phyloP scores from a whole-genome alignment of 2,113 vertebrate species.

The Brienomyrus brachyistius region DNA sequence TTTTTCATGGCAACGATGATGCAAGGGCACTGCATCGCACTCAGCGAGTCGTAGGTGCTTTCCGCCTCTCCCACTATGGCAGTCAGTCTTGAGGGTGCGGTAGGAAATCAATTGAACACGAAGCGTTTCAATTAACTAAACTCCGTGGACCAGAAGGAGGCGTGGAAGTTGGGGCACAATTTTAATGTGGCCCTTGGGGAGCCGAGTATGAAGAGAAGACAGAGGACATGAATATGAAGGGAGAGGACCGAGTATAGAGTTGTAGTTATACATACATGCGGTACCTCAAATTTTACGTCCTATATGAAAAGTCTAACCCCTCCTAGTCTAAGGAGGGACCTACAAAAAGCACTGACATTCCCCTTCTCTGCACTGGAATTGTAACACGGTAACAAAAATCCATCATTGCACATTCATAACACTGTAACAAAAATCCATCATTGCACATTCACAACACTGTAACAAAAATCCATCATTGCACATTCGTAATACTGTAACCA shows the following conservation, averaged over 20 bases:
- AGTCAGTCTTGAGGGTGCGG: neutral
- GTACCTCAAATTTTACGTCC: neutral
- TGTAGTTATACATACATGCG: neutral
- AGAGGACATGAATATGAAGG: too few relatives aligned
- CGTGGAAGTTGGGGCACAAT: neutral
- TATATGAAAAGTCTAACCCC: neutral
- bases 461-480: neutral
- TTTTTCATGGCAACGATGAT: neutral
- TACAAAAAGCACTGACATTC: neutral
- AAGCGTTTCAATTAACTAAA: neutral
- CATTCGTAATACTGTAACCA: neutral
- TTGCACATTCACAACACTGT: neutral
- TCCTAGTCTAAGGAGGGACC: neutral
- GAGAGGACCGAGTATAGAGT: neutral
- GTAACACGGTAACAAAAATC: neutral
- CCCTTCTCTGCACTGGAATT: neutral
- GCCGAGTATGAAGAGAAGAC: neutral
- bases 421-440: neutral
- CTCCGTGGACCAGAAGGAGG: neutral
- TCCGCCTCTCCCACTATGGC: constrained; percentile 11
- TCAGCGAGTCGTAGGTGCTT: constrained; percentile 19
- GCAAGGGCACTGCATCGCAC: neutral
- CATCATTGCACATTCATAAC: neutral
- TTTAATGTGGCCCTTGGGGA: neutral
- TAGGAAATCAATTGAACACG: neutral